Evolutionary conservation across 2,888 invertebrate species (phyloP), one percentile per base, ranked within the genome.

Genomic region (Augiades crinisus): DNA sequence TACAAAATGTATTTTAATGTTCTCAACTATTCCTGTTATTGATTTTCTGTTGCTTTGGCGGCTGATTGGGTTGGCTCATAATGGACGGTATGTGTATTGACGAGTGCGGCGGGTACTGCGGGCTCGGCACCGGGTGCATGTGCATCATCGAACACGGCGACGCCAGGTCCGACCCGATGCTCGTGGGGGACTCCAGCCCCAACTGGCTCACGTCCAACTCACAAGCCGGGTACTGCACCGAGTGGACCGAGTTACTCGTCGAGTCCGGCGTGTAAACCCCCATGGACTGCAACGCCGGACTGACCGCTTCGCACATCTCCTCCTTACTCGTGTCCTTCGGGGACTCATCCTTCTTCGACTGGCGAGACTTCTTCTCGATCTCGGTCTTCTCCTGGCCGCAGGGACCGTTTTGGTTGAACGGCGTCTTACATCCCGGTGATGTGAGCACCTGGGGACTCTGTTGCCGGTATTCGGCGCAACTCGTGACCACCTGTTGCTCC

Each of bases 191-290:
- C 74, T 97, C 97, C 58, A 98, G 83, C 0, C 95, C 96, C 53
- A 97, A 78, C 70, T 96, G 95, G 52, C 93, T 93, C 1, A 96
- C 96, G 74, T 96, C 97, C 55, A 97, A 79, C 63, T 97, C 96
- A 65, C 95, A 95, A 50, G 95, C 94, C 0, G 92, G 91, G 67
- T 95, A 95, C 63, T 93, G 93, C 62, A 97, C 91, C 45, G 95
- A 94, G 59, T 95, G 95, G 5, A 96, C 95, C 0, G 95, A 95
- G 72, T 95, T 96, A 27, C 95, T 94, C 0, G 95, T 94, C 0
- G 96, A 94, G 66, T 96, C 96, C 0, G 96, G 95, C 0, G 95
- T 96, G 69, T 96, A 97, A 0, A 96, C 95, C 0, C 95, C 95
- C 93, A 96, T 93, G 0, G 95, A 95, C n/a, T 94, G 93, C 55